These are phyloP conservation scores for Cabera pusaria DNA, from an alignment of 2,888 invertebrate genomes.

Conservation along the genomic window DNA sequence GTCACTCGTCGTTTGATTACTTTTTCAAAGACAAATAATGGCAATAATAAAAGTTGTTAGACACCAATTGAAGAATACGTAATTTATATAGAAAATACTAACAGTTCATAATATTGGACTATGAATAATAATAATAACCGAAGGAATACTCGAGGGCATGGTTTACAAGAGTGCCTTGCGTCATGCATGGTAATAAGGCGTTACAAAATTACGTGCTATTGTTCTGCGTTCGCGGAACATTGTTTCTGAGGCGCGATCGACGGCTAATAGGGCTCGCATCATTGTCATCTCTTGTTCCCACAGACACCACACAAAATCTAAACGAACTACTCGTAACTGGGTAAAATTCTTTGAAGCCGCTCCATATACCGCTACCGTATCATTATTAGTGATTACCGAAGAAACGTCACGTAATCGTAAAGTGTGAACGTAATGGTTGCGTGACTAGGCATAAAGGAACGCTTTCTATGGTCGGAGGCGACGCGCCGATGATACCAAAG, in stretches of 20 bases:
- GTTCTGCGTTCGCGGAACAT: slow-evolving; percentile 77
- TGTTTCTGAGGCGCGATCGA: slow-evolving; percentile 58
- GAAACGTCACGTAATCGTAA: slow-evolving; percentile 44
- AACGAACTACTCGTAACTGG: slow-evolving; percentile 47
- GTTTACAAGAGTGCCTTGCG: slow-evolving; percentile 60
- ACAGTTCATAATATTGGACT: slow-evolving; percentile 47
- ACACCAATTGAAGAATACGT: not conserved
- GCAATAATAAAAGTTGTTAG: too few relatives aligned
- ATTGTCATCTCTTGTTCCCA: slow-evolving; percentile 63
- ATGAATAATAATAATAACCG: slow-evolving; percentile 67
- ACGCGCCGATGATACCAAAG: slow-evolving; percentile 31
- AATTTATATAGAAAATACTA: slow-evolving; percentile 27
- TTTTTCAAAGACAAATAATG: slow-evolving; percentile 10
- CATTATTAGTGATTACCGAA: slow-evolving; percentile 35
- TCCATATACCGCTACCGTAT: slow-evolving; percentile 29
- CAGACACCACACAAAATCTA: slow-evolving; percentile 49
- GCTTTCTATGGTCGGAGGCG: slow-evolving; percentile 24
- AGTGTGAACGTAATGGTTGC: slow-evolving; percentile 34
- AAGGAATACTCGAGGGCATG: slow-evolving; percentile 47
- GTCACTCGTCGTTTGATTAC: slow-evolving; percentile 2
- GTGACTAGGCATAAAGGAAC: slow-evolving; percentile 31
- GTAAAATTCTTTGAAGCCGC: slow-evolving; percentile 44
- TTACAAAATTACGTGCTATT: slow-evolving; percentile 80
- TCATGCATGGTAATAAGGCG: slow-evolving; percentile 77
- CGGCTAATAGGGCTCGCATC: slow-evolving; percentile 63